These are phyloP conservation scores for Kryptolebias marmoratus DNA, from an alignment of 2,113 vertebrate species.

Conservation along the genomic window DNA sequence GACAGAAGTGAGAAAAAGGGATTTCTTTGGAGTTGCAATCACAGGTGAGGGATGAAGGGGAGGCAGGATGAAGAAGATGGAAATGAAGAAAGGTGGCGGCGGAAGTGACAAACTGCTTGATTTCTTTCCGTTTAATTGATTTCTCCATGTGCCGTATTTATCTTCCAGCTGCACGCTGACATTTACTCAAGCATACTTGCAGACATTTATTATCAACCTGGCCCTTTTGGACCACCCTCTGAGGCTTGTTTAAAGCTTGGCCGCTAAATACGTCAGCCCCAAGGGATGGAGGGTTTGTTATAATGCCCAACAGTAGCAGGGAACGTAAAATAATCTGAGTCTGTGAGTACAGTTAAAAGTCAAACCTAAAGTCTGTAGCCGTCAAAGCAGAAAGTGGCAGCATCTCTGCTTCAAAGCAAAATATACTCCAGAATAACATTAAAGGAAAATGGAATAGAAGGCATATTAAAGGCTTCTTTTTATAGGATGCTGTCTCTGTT, in stretches of 20 bases:
- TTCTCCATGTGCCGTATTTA: constrained; percentile 51
- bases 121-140: constrained; percentile 44
- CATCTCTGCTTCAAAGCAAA: constrained; percentile 13
- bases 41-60: constrained; percentile 48
- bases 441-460: neutral
- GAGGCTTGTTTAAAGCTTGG: constrained; percentile 7
- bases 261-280: neutral
- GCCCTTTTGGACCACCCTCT: constrained; percentile 15
- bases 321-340: neutral
- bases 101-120: constrained; percentile 22
- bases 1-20: constrained; percentile 16
- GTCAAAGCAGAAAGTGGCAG: constrained; percentile 8
- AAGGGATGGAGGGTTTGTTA: constrained; percentile 4
- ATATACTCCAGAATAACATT: neutral
- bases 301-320: neutral
- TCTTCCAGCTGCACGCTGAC: constrained; percentile 42
- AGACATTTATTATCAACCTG: constrained; percentile 29
- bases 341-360: neutral
- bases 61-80: constrained; percentile 27
- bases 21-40: constrained; percentile 54
- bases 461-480: neutral
- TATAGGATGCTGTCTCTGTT: neutral
- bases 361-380: neutral
- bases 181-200: constrained; percentile 32
- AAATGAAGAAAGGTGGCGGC: constrained; percentile 12